Percentiles rank a stretch among this genome's conserved stretches.
Evolutionary conservation across 2,797 vertebrate species (phyloP).

Genomic region (Delichon dasypus): DNA sequence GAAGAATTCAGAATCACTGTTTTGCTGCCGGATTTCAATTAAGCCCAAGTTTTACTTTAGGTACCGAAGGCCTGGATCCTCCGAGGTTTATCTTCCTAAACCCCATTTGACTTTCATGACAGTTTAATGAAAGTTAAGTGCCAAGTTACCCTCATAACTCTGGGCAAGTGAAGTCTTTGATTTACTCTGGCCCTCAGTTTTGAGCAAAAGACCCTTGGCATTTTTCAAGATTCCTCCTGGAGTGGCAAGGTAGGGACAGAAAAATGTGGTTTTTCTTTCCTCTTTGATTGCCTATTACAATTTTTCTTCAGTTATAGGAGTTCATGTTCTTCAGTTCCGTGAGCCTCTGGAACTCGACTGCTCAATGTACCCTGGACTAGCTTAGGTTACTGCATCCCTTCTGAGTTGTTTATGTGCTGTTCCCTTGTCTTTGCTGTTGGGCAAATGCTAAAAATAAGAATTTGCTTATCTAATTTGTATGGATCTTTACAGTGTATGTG

Average conservation of each 20-base stretch:
- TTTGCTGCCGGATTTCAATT: neutral
- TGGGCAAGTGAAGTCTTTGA: neutral
- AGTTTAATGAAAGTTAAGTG: neutral
- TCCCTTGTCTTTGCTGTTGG: slow-evolving; percentile 41
- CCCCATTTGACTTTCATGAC: neutral
- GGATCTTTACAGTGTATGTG: slow-evolving; percentile 46
- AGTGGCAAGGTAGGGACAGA: neutral
- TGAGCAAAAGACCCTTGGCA: neutral
- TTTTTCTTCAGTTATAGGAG: neutral
- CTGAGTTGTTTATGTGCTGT: slow-evolving; percentile 27
- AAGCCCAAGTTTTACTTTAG: neutral
- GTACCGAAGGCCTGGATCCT: neutral
- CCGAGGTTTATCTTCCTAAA: neutral
- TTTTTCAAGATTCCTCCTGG: neutral
- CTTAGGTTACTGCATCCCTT: slow-evolving; percentile 11
- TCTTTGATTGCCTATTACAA: neutral
- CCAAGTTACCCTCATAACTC: neutral
- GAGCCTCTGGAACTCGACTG: neutral
- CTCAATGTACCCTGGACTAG: neutral
- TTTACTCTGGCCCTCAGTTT: neutral
- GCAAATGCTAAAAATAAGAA: slow-evolving; percentile 66
- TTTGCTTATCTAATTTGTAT: slow-evolving; percentile 69
- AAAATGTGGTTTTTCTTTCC: neutral
- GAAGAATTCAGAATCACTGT: neutral
- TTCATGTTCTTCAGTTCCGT: neutral